Base-by-base conservation (phyloP, 2,888 invertebrate species). In the Dioctria linearis region DNA sequence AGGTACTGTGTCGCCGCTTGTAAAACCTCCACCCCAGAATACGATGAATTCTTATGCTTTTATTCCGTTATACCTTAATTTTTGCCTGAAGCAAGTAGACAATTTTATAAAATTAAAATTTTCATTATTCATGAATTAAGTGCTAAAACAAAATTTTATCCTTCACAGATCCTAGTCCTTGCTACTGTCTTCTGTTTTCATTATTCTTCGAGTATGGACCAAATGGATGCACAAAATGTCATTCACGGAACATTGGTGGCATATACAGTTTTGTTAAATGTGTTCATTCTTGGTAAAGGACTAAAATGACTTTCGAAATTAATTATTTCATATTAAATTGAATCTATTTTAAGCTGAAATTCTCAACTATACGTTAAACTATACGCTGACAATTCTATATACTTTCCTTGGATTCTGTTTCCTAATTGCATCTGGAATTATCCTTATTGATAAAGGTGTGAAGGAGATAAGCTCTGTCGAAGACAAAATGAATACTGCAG, bases 341-440 rank as follows among this genome's bases (percentile, higher is more conserved):
- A 46, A 6, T 13, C 13, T 49, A 46, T 43, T 8, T 67, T 6
- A 6, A 67, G 67, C 43, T 43, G 67, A 67, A 67, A 67, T 67
- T 8, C 8, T 67, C 5, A 67, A 6, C 25, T 13, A 25, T 5
- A 11, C 40, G 13, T 2, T 43, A 9, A 46, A 46, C 25, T 46
- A 13, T 25, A 67, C 3, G 5, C 8, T 42, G 2, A 25, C 42
- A 5, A 46, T 67, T 67, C 46, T 67, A 67, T 25, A 46, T 11
- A 46, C 67, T n/a, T 67, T 67, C 43, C 6, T 13, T n/a, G 67
- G 67, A 67, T 67, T 67, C 13, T 42, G 67, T 46, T 46, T 67
- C 4, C 46, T 67, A 2, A 43, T 8, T 46, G 5, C 67, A 2
- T 43, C 67, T 9, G 67, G 67, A 25, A 49, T 49, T 3, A 67